Percentiles rank a stretch among this genome's conserved stretches.
Conservation (phyloP, 2,888 invertebrate species). For the Pharmacophagus antenor region DNA sequence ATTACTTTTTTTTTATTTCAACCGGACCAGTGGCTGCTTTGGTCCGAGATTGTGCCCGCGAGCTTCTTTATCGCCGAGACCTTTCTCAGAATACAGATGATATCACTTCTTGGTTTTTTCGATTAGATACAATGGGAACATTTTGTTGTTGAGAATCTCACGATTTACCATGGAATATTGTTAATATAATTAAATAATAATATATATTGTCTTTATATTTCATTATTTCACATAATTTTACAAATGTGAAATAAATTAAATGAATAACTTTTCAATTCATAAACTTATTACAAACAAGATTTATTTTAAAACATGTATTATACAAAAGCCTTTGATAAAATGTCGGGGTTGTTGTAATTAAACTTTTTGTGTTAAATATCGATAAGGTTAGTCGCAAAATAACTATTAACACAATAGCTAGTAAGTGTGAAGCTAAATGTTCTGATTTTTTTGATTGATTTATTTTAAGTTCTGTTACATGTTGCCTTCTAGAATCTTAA, state of each 20-base stretch:
- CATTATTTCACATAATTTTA: no score
- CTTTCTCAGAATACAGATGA: conserved; percentile 47
- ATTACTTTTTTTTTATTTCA: conserved; percentile 46
- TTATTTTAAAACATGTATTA: conserved; percentile 1
- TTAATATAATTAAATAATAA: no score
- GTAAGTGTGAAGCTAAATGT: no score
- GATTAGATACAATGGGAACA: neutral
- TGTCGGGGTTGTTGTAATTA: conserved; percentile 12
- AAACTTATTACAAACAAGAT: no score
- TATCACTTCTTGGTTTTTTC: conserved; percentile 41
- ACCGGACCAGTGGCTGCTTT: conserved; percentile 32
- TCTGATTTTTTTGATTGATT: no score
- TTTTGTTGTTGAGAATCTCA: neutral
- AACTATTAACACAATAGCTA: no score
- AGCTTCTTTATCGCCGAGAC: conserved; percentile 33
- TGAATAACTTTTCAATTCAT: no score
- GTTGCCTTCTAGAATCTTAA: no score
- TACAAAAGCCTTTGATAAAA: conserved; percentile 7
- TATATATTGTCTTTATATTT: no score
- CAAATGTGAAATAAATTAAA: no score
- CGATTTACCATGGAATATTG: no score
- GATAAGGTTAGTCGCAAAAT: neutral
- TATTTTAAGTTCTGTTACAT: no score
- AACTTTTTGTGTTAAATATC: neutral
- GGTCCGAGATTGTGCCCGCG: conserved; percentile 14